These are phyloP conservation scores for Caradrina clavipalpis DNA, from an alignment of 2,888 invertebrate species.

Conservation along the genomic window DNA sequence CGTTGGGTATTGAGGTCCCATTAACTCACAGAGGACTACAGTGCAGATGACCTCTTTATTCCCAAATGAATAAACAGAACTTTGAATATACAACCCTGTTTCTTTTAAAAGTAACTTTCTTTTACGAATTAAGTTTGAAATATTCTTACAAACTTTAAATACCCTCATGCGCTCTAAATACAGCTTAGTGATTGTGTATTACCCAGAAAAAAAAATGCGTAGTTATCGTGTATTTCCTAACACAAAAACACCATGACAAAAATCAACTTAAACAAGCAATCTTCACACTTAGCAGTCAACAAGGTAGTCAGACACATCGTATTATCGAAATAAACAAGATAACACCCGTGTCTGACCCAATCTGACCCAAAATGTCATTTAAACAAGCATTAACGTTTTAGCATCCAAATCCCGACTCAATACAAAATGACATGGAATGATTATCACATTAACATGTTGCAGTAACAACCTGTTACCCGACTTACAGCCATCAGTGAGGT, in stretches of 20 bases:
- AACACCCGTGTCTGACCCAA: slow-evolving; percentile 18
- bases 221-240: too few relatives aligned
- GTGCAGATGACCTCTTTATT: too few relatives aligned
- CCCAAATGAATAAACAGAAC: too few relatives aligned
- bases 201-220: too few relatives aligned
- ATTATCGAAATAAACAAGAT: slow-evolving; percentile 14
- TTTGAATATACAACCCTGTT: too few relatives aligned
- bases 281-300: neutral
- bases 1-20: neutral
- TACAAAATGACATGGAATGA: slow-evolving; percentile 49
- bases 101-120: too few relatives aligned
- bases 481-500: slow-evolving; percentile 63
- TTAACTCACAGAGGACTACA: neutral
- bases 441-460: slow-evolving; percentile 61
- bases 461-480: slow-evolving; percentile 51
- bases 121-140: too few relatives aligned
- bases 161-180: too few relatives aligned
- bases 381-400: slow-evolving; percentile 40
- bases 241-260: too few relatives aligned
- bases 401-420: slow-evolving; percentile 35
- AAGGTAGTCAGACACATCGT: neutral
- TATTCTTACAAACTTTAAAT: too few relatives aligned
- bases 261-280: too few relatives aligned
- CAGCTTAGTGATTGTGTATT: too few relatives aligned
- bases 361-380: slow-evolving; percentile 40